These are phyloP conservation scores for Athene noctua DNA, from an alignment of 2,113 vertebrate genomes.

Conservation along the genomic window DNA sequence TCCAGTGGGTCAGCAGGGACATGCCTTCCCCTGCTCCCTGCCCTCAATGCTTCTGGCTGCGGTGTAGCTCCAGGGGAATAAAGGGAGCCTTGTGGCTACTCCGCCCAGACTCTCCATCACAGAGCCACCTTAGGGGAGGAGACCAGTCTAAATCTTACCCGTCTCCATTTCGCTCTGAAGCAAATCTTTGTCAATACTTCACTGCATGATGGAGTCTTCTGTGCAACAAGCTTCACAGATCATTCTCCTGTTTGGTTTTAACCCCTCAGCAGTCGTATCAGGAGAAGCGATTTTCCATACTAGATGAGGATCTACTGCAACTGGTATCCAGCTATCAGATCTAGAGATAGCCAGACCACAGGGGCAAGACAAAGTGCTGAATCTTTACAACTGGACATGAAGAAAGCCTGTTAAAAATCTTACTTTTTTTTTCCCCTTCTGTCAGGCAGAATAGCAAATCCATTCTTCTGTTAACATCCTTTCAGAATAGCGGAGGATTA, in stretches of 20 bases:
- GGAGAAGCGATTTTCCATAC: neutral
- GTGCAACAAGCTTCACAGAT: neutral
- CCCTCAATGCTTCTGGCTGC: neutral
- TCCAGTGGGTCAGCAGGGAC: neutral
- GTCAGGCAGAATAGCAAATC: neutral
- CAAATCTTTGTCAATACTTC: neutral
- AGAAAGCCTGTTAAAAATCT: neutral
- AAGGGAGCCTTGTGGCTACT: neutral
- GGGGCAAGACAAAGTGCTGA: neutral
- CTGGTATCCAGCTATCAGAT: neutral
- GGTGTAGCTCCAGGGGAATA: neutral
- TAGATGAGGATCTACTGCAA: neutral
- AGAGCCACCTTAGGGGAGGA: neutral
- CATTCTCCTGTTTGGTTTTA: neutral
- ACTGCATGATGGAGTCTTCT: neutral
- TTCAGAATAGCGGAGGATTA: neutral
- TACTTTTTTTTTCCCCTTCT: neutral
- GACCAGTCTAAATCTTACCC: neutral
- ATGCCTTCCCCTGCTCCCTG: neutral
- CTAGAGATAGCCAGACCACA: neutral
- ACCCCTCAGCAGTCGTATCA: neutral
- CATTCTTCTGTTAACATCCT: neutral
- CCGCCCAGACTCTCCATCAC: neutral
- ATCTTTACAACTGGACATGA: neutral
- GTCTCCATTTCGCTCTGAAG: neutral